Percentiles rank a stretch among this genome's conserved stretches.
phyloP scores from a whole-genome alignment of 2,797 vertebrate genomes.

The Semotilus atromaculatus region DNA sequence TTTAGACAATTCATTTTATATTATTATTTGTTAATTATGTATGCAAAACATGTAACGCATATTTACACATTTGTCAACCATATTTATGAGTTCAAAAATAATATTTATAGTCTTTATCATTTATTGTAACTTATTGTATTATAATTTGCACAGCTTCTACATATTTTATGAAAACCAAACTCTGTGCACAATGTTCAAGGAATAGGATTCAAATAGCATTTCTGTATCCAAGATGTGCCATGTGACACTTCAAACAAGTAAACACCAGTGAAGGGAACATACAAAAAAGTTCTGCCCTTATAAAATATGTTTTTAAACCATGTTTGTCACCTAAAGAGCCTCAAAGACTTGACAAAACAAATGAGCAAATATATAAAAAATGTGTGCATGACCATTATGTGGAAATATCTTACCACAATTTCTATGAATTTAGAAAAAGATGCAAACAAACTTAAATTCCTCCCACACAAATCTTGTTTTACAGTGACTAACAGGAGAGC shows the following conservation, averaged over 20 bases:
- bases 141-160: neutral
- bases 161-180: neutral
- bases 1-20: neutral
- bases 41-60: neutral
- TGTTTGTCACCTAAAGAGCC: constrained; percentile 28
- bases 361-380: constrained; percentile 55
- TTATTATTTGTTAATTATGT: neutral
- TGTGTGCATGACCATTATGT: constrained; percentile 36
- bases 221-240: constrained; percentile 24
- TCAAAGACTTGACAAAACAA: constrained; percentile 56
- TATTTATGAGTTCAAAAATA: neutral
- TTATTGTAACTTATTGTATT: neutral
- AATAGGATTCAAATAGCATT: neutral
- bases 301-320: constrained; percentile 54
- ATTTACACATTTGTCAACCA: neutral
- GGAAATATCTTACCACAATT: constrained; percentile 45
- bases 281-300: constrained; percentile 29
- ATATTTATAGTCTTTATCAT: neutral
- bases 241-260: constrained; percentile 36
- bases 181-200: neutral
- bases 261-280: constrained; percentile 43
- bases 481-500: constrained; percentile 38
- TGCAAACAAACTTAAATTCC: constrained; percentile 48
- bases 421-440: constrained; percentile 47
- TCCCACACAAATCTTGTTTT: constrained; percentile 35